Evolutionary conservation across 2,797 vertebrate species (phyloP), one percentile per base, ranked within the genome.

Genomic region (Aphelocoma californica): DNA sequence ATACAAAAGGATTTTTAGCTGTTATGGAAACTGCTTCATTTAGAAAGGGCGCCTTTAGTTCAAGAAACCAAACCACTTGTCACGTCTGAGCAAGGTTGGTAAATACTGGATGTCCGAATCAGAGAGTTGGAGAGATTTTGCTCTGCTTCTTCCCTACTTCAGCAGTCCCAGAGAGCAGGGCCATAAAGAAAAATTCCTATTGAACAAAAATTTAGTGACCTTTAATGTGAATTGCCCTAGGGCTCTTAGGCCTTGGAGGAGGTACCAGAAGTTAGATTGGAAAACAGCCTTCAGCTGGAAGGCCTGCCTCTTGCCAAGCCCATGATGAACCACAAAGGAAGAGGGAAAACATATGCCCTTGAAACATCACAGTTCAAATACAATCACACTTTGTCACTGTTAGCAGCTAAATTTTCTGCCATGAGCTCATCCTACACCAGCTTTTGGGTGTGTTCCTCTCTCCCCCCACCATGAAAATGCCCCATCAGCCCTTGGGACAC

Each of bases 291-390:
- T 77, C 45, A 91, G 31, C 56, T 92, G 57, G 40, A 44, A 86
- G 47, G n/a, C n/a, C 45, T 86, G 38, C 34, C n/a, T 67, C 34
- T 75, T 81, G 42, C 70, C 54, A 81, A 86, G 36, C 19, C 20
- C 36, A 5, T 24, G 36, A 78, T n/a, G 18, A 72, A 10, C 45
- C 42, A 72, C 73, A 79, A 57, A 54, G 34, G 6, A 10, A 28
- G 1, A 2, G 7, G 4, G 1, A 4, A 81, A 83, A 57, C 0
- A 9, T 3, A 8, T 6, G 18, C 9, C 32, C 31, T 66, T 66
- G 51, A 73, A 91, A 84, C 23, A 36, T 11, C 47, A 62, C 18
- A 53, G 10, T 26, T 88, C 38, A 16, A 7, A 7, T 14, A 3
- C 25, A 64, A 13, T 40, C n/a, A 32, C 20, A 11, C 4, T 77